A percentile compares a stretch with the other conserved stretches of the same genome.
These are phyloP conservation scores for Clusia tigrina DNA, from an alignment of 2,888 invertebrate genomes.

Conservation along the genomic window DNA sequence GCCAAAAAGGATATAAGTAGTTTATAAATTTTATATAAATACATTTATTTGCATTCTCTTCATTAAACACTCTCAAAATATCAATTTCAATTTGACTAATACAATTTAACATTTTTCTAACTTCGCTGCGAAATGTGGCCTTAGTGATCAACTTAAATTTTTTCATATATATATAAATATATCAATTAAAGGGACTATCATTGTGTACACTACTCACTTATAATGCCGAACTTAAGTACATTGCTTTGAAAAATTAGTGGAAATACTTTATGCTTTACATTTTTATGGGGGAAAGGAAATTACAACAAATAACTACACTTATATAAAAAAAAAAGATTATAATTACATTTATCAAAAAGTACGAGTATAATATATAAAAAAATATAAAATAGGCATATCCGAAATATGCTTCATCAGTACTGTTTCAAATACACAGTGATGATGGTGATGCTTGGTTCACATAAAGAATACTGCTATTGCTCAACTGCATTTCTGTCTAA, in stretches of 20 bases:
- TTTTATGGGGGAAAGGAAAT: no score
- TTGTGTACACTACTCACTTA: background rate
- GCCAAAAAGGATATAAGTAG: no score
- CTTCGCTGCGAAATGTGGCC: background rate
- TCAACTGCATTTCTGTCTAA: background rate
- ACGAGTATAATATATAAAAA: no score
- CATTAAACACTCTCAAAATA: no score
- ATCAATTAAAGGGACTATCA: no score
- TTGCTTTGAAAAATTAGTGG: background rate
- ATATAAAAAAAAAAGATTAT: background rate
- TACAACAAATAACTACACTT: no score
- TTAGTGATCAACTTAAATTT: no score
- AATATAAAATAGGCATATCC: no score
- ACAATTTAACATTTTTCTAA: background rate
- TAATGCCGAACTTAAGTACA: slow-evolving; percentile 1
- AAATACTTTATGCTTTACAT: background rate
- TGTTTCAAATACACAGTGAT: no score
- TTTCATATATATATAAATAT: no score
- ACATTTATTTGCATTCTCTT: slow-evolving; percentile 9
- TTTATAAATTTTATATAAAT: background rate
- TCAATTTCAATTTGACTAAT: background rate
- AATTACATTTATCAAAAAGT: slow-evolving; percentile 5
- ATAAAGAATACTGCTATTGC: background rate
- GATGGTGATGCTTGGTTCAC: no score
- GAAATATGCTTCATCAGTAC: no score